Evolutionary conservation across 2,888 invertebrate species (phyloP).

Genomic region (Meiosimyza platycephala): DNA sequence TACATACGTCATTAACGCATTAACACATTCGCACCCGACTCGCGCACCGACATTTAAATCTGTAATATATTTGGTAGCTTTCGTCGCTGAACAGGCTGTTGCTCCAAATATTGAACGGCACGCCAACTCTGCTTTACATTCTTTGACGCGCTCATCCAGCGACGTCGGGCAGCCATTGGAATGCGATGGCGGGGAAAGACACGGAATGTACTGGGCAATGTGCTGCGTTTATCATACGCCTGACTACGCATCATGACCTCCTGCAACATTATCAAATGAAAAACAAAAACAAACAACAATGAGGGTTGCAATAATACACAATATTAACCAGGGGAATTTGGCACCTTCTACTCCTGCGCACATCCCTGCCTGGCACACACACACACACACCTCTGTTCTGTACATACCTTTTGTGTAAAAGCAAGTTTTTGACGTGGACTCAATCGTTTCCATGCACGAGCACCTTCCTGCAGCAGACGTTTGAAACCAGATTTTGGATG

Average conservation of each 20-base stretch:
- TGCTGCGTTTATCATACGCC: background rate
- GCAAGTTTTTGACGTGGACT: background rate
- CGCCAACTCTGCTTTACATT: slow-evolving; percentile 36
- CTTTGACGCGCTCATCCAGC: slow-evolving; percentile 23
- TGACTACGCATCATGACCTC: slow-evolving; percentile 24
- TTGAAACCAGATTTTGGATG: slow-evolving; percentile 35
- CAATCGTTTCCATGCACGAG: slow-evolving; percentile 36
- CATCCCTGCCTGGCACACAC: too few species aligned
- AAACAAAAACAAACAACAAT: background rate
- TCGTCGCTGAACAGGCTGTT: background rate
- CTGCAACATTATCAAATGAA: slow-evolving; percentile 14
- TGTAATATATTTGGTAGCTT: slow-evolving; percentile 6
- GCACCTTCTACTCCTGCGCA: too few species aligned
- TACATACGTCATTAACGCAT: background rate
- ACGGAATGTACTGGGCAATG: background rate
- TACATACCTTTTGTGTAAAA: slow-evolving; percentile 35
- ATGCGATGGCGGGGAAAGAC: slow-evolving; percentile 11
- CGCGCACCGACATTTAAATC: background rate
- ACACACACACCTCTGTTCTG: background rate
- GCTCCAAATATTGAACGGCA: background rate
- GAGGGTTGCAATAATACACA: background rate
- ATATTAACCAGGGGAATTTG: background rate
- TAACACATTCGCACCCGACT: background rate
- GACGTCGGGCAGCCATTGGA: slow-evolving; percentile 25
- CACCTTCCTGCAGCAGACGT: slow-evolving; percentile 35